Base-by-base conservation (phyloP, 2,888 invertebrate genomes). In the Drosophila rubida region DNA sequence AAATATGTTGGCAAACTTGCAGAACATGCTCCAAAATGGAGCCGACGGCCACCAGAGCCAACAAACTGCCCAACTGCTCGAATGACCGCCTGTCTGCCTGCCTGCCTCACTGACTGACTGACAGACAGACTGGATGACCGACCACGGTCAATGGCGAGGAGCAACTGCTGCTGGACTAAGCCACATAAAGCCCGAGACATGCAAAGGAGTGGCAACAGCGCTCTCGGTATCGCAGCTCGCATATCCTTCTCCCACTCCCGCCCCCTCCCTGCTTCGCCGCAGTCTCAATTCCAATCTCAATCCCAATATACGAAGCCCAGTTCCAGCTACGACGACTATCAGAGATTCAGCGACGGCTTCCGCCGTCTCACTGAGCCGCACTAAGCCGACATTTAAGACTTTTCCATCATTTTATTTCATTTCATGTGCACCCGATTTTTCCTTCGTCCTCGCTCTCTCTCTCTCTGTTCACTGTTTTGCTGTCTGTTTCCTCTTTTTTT, bases 331-430 rank as follows among this genome's bases (percentile, higher is more conserved):
- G 23, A n/a, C 13, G 39, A 16, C 50, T 50, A 53, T 53, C 51
- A 53, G 42, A 54, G 54, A 54, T 32, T 32, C 54, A 44, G 54
- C 54, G 45, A 53, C 48, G 41, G 67, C 62, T 44, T 50, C 65
- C 27, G 49, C 42, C 46, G 46, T 74, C 61, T 41, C 67, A 60
- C 63, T 78, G 72, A 75, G 79, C 68, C 77, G 67, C 71, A 64
- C 67, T 78, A 72, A 80, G 73, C 77, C 73, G 64, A 69, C 78
- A 79, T 69, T 78, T 72, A 78, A 78, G 78, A 80, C 80, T 78
- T 76, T 80, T 80, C 73, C 77, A 79, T 78, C 78, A 78, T 78
- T 80, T 78, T 77, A 79, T 80, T 78, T 79, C 67, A 79, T 75
- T 75, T 67, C 69, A 76, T 76, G 66, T 79, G 63, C 79, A 45